Percentiles rank a stretch among this genome's conserved stretches.
Conservation (phyloP, 2,797 vertebrate species). For the Sebastiscus albofasciatus region DNA sequence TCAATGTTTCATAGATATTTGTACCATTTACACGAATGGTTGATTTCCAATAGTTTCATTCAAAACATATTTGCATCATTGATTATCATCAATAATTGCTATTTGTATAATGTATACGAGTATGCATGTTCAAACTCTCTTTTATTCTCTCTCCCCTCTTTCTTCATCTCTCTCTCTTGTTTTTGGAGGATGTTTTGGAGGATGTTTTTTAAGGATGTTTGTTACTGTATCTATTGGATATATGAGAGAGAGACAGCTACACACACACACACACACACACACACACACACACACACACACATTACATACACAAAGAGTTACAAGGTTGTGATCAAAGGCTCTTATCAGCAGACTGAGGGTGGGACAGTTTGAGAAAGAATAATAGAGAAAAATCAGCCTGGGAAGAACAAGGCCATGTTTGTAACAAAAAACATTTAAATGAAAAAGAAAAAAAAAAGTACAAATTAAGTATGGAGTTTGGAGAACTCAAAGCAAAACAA, state of each 20-base stretch:
- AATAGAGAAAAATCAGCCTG: constrained; percentile 36
- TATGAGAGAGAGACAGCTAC: constrained; percentile 82
- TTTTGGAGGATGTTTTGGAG: too few relatives aligned
- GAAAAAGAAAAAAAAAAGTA: background rate
- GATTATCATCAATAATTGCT: background rate
- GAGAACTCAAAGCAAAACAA: background rate
- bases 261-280: constrained; percentile 15
- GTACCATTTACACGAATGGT: background rate
- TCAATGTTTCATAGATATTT: background rate
- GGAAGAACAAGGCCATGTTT: constrained; percentile 34
- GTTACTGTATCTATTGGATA: constrained; percentile 87
- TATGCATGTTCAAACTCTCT: background rate
- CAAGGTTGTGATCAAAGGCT: constrained; percentile 75
- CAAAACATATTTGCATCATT: background rate
- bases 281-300: constrained; percentile 21
- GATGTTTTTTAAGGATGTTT: constrained; percentile 78
- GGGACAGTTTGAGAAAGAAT: constrained; percentile 69
- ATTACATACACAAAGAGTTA: constrained; percentile 49
- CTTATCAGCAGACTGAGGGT: constrained; percentile 75
- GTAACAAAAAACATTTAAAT: background rate
- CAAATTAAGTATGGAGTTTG: background rate
- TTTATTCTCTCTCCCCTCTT: background rate
- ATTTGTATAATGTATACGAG: background rate
- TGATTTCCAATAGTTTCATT: background rate
- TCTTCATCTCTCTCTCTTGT: background rate